Base-by-base conservation (phyloP, 1,140 invertebrate genomes). In the Ptiloglossa arizonensis region DNA sequence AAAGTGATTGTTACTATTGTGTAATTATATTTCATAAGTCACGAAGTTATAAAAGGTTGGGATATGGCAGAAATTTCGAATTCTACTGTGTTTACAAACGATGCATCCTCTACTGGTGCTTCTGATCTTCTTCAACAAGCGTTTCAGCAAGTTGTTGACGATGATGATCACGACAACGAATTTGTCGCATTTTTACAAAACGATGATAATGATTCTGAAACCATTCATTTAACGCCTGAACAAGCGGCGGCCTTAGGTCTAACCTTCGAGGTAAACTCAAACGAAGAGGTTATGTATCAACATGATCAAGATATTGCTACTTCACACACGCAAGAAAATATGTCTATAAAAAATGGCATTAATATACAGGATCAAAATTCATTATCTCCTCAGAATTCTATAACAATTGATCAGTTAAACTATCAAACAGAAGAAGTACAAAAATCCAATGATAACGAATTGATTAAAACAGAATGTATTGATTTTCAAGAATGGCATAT, bases 71-170 rank as follows among this genome's bases (percentile, higher is more conserved):
- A 90, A 35, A 88, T 88, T 57, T 77, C 74, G 3, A 88, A 84
- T 80, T 69, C 85, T 0, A 56, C 85, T n/a, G 81, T 89, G 79
- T 90, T 89, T 87, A 90, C 82, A 83, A 90, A 89, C 59, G 83
- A 86, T 68, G 77, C 79, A 27, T 75, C 85, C 3, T 80, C 86
- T 8, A 54, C 60, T 69, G 84, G 83, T 60, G 81, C 87, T 15
- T 79, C 88, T 11, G 89, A 90, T 85, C 83, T 91, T 48, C 72
- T 91, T 56, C 89, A 88, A 54, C 89, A 89, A 77, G 90, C 90
- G 29, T 88, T 91, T 29, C 90, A 90, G 38, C 83, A 88, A 73
- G 89, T 89, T 52, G 85, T 90, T 68, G 81, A 86, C 32, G 69
- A 90, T 27, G 78, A 86, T 13, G 79, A 86, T 52, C 79, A 79